phyloP scores from a whole-genome alignment of 2,888 invertebrate species.

The Teleogryllus oceanicus region DNA sequence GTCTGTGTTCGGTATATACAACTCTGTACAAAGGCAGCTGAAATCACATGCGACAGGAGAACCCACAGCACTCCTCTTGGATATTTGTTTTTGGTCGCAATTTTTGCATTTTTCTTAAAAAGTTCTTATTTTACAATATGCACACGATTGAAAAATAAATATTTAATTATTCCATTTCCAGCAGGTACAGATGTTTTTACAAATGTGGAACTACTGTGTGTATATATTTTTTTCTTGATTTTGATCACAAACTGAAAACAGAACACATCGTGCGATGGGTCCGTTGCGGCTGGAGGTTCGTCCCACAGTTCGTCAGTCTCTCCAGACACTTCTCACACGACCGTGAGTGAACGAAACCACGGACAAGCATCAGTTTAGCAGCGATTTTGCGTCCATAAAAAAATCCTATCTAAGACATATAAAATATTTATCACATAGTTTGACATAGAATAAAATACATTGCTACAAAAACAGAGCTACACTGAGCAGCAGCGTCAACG shows the following conservation, averaged over 20 bases:
- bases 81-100: slow-evolving; percentile 8
- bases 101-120: slow-evolving; percentile 20
- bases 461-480: neutral
- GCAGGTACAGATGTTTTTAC: slow-evolving; percentile 37
- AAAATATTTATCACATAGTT: too few relatives aligned
- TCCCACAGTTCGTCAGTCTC: too few relatives aligned
- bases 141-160: slow-evolving; percentile 42
- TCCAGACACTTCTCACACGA: too few relatives aligned
- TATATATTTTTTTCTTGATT: neutral
- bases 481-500: too few relatives aligned
- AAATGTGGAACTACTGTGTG: neutral
- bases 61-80: neutral
- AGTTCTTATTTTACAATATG: slow-evolving; percentile 44
- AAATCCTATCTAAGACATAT: too few relatives aligned
- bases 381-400: too few relatives aligned
- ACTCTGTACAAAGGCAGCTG: slow-evolving; percentile 1
- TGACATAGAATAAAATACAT: neutral
- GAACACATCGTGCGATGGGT: too few relatives aligned
- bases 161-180: slow-evolving; percentile 50
- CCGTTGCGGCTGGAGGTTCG: too few relatives aligned
- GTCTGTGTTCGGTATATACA: slow-evolving; percentile 6
- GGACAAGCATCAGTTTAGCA: too few relatives aligned
- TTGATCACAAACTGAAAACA: neutral
- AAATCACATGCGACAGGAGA: neutral
- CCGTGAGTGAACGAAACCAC: too few relatives aligned